Evolutionary conservation across 2,888 invertebrate species (phyloP).

Genomic region (Drosophila parthenogenetica): DNA sequence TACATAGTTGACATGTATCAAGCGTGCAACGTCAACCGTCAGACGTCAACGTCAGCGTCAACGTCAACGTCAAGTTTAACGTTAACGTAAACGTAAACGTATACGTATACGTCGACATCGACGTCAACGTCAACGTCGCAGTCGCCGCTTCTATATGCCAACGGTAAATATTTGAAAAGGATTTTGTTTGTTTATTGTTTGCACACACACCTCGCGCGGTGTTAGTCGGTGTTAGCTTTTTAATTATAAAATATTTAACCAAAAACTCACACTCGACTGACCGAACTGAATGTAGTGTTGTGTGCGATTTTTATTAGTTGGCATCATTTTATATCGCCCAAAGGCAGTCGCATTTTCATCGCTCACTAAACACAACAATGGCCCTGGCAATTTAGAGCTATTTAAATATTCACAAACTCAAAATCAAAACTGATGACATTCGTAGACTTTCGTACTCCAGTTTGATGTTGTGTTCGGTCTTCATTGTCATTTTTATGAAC

Average conservation of each 20-base stretch:
- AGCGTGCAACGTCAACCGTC: conserved; percentile 19
- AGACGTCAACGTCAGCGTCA: conserved; percentile 38
- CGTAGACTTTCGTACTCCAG: not conserved
- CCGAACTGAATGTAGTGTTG: conserved; percentile 33
- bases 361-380: conserved; percentile 77
- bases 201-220: conserved; percentile 82
- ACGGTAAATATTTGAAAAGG: conserved; percentile 83
- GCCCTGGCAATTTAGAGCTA: conserved; percentile 70
- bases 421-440: conserved; percentile 76
- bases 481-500: conserved; percentile 80
- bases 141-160: conserved; percentile 77
- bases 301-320: conserved; percentile 52
- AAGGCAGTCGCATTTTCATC: conserved; percentile 55
- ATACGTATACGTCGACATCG: conserved; percentile 46
- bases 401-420: conserved; percentile 73
- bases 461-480: conserved; percentile 54
- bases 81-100: conserved; percentile 5
- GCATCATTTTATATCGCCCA: conserved; percentile 50
- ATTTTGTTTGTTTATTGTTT: conserved; percentile 84
- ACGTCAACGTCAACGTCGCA: conserved; percentile 42
- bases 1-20: conserved; percentile 51
- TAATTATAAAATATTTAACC: conserved; percentile 84
- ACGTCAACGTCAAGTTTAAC: conserved; percentile 13
- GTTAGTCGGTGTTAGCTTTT: conserved; percentile 84
- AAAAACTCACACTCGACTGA: conserved; percentile 78